Conservation (phyloP, 2,797 vertebrate genomes). For the Fratercula arctica region DNA sequence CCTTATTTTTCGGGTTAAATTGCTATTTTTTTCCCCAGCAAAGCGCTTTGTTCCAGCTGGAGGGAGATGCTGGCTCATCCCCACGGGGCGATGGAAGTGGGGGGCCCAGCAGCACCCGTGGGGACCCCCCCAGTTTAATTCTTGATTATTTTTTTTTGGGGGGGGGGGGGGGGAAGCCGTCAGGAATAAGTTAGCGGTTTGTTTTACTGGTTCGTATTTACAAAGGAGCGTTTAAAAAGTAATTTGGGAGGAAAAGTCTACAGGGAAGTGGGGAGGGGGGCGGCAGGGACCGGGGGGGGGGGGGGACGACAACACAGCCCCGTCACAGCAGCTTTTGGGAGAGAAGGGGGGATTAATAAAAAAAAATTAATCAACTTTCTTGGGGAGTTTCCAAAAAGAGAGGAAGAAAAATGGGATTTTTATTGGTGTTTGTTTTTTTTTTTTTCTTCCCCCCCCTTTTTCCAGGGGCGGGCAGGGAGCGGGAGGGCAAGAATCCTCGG, state of each 20-base stretch:
- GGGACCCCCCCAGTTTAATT: not conserved
- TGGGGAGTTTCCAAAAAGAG: too few relatives aligned
- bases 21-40: not conserved
- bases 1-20: not conserved
- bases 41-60: not conserved
- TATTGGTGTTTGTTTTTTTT: too few relatives aligned
- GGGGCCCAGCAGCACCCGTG: not conserved
- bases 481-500: not conserved
- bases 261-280: not conserved
- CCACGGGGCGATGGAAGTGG: fast-evolving
- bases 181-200: not conserved
- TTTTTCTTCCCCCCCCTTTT: not conserved
- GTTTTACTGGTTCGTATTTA: not conserved
- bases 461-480: not conserved
- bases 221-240: not conserved
- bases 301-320: too few relatives aligned
- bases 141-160: not conserved
- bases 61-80: not conserved
- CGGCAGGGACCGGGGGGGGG: not conserved
- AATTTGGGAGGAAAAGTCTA: not conserved
- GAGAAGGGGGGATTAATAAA: not conserved
- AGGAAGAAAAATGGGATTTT: too few relatives aligned
- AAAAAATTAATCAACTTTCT: too few relatives aligned
- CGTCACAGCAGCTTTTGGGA: not conserved
- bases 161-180: not conserved